Evolutionary conservation across 2,113 vertebrate species (phyloP).

Genomic region (Myocastor coypus): DNA sequence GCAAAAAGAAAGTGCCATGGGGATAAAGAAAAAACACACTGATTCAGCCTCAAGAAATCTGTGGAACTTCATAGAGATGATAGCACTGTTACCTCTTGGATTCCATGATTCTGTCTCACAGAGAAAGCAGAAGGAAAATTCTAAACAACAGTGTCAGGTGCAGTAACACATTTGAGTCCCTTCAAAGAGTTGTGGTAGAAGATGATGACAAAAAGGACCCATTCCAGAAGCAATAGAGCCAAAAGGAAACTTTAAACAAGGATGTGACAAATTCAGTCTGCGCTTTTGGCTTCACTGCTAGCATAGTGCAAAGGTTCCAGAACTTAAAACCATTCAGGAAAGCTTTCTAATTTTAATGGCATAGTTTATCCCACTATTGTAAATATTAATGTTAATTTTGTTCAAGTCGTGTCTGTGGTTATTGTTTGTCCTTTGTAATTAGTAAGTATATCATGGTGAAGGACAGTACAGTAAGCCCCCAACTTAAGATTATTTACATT

Average conservation of each 20-base stretch:
- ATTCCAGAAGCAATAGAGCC: not conserved
- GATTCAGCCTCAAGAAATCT: conserved; percentile 26
- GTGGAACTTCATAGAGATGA: not conserved
- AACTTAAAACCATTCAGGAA: not conserved
- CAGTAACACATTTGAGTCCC: not conserved
- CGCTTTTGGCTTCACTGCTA: not conserved
- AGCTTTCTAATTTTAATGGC: not conserved
- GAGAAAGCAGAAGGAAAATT: not conserved
- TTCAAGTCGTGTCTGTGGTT: not conserved
- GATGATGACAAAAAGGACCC: not conserved
- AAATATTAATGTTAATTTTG: not conserved
- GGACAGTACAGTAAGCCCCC: not conserved
- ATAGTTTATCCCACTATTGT: conserved; percentile 2
- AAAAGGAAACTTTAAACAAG: not conserved
- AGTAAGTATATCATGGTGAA: not conserved
- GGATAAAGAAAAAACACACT: not conserved
- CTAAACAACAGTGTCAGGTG: not conserved
- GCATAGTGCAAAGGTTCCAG: not conserved
- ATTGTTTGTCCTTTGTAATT: not conserved
- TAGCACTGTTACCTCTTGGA: not conserved
- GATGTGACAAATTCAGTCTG: not conserved
- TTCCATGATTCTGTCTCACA: not conserved
- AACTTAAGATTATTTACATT: not conserved
- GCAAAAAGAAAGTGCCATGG: not conserved
- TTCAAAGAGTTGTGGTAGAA: not conserved